phyloP scores from a whole-genome alignment of 2,113 vertebrate genomes.

The Alethe castanea region DNA sequence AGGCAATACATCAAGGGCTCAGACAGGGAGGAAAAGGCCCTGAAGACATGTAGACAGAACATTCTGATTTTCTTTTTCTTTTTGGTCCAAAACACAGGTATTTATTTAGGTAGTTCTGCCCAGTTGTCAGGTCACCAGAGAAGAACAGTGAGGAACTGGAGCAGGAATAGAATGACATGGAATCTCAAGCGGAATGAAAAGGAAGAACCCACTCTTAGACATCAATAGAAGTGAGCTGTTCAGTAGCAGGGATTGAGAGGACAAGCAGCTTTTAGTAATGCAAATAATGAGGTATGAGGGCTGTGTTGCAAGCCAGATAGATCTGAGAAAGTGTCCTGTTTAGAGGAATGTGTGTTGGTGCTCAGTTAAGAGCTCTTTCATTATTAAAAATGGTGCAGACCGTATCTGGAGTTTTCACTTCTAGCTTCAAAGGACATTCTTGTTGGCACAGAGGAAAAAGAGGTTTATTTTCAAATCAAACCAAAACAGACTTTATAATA shows the following conservation, averaged over 20 bases:
- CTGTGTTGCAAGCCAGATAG: not conserved
- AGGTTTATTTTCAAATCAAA: not conserved
- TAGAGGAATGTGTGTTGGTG: not conserved
- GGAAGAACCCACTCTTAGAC: not conserved
- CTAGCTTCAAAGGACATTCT: not conserved
- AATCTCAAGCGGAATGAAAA: not conserved
- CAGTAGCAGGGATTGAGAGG: not conserved
- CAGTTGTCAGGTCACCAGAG: not conserved
- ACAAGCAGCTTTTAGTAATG: not conserved
- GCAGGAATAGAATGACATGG: not conserved
- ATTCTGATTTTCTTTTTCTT: not conserved
- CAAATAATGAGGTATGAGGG: not conserved
- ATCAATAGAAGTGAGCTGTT: not conserved
- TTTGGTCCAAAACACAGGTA: not conserved
- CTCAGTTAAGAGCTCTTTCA: not conserved
- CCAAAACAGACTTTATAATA: not conserved
- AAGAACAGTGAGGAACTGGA: not conserved
- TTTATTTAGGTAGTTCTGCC: not conserved
- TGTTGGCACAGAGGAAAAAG: not conserved
- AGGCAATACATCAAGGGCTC: not conserved
- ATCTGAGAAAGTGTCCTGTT: not conserved
- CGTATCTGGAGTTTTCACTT: not conserved
- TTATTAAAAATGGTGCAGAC: not conserved
- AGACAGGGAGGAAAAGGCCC: not conserved
- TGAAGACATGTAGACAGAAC: not conserved